These are phyloP conservation scores for Caradrina clavipalpis DNA, from an alignment of 2,888 invertebrate species.

Conservation along the genomic window DNA sequence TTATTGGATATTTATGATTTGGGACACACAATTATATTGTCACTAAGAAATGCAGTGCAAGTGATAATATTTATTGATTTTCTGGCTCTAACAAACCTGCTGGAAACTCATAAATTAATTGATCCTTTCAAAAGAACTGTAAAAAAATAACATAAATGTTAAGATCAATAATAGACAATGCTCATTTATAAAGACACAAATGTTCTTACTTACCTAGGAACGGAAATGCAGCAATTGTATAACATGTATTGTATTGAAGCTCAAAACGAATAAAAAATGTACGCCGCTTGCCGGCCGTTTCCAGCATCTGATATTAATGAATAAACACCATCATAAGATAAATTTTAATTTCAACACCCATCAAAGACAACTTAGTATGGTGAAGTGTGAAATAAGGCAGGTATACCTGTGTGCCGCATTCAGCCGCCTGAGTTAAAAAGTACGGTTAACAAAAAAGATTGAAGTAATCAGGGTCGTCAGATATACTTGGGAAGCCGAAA, in stretches of 20 bases:
- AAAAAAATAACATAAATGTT: conserved; percentile 7
- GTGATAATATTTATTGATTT: conserved; percentile 23
- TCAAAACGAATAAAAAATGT: background rate
- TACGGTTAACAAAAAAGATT: too few relatives aligned
- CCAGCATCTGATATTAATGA: background rate
- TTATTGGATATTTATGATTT: conserved; percentile 63
- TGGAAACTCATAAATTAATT: conserved; percentile 21
- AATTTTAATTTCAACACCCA: background rate
- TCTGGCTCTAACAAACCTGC: background rate
- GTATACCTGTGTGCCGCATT: too few relatives aligned
- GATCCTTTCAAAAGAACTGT: conserved; percentile 10
- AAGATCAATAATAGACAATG: conserved; percentile 41
- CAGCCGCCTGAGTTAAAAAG: background rate
- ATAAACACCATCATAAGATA: background rate
- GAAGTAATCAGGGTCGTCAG: too few relatives aligned
- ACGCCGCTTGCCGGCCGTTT: background rate
- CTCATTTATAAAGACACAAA: conserved; percentile 58
- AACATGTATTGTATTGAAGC: background rate
- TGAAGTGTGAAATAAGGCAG: too few relatives aligned
- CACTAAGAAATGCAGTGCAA: conserved; percentile 25
- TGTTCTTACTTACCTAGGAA: conserved; percentile 40
- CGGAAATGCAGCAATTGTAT: conserved; percentile 46
- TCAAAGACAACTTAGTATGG: background rate
- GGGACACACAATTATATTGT: conserved; percentile 43
- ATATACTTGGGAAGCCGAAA: background rate